These are phyloP conservation scores for Lepus americanus DNA, from an alignment of 2,113 vertebrate species.

Conservation along the genomic window DNA sequence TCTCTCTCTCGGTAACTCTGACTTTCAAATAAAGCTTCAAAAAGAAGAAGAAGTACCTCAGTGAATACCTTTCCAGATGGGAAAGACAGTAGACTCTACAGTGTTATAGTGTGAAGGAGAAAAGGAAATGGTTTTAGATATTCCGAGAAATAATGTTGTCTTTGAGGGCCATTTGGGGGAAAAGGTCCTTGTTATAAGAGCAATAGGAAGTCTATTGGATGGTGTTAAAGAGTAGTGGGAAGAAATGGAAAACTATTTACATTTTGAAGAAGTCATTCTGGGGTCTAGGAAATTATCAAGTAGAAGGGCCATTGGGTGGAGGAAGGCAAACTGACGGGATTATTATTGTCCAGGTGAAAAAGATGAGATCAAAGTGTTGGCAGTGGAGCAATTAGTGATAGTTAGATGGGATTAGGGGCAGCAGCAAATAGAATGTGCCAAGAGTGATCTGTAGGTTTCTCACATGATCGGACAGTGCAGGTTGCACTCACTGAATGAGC, in stretches of 20 bases:
- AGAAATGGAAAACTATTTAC: background rate
- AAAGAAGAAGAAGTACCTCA: background rate
- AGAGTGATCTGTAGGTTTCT: background rate
- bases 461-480: no score
- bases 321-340: background rate
- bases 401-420: background rate
- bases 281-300: background rate
- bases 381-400: background rate
- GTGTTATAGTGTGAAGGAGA: background rate
- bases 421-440: background rate
- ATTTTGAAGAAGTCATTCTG: background rate
- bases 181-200: background rate
- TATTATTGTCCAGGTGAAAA: background rate
- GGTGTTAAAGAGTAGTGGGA: background rate
- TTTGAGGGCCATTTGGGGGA: background rate
- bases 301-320: background rate
- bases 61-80: background rate
- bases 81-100: background rate
- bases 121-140: background rate
- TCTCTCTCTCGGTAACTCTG: no score
- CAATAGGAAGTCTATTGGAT: background rate
- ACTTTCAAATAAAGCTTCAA: no score
- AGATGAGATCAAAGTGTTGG: background rate
- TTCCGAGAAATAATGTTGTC: background rate
- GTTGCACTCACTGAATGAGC: accelerated